Evolutionary conservation across 2,113 vertebrate genomes (phyloP).

Genomic region (Agapornis roseicollis): DNA sequence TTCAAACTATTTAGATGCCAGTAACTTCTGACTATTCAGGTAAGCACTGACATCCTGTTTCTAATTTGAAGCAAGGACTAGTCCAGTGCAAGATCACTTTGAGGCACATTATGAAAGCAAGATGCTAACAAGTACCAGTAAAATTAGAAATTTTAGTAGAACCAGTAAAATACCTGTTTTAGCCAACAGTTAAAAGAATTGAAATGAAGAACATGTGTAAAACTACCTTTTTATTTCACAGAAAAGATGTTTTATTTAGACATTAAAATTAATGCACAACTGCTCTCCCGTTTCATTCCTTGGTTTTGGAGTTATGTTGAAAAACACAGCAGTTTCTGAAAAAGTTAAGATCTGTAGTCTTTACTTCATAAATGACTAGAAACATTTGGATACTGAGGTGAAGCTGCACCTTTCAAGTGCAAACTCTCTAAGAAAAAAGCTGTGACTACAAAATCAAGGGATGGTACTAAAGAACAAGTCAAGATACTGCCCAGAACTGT

Average conservation of each 20-base stretch:
- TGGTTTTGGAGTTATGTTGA: conserved; percentile 66
- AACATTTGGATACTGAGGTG: neutral
- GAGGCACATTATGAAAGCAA: neutral
- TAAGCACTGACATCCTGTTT: neutral
- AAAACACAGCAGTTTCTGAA: neutral
- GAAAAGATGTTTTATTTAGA: neutral
- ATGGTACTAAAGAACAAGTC: neutral
- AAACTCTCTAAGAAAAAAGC: neutral
- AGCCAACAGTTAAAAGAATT: conserved; percentile 49
- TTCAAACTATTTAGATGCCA: neutral
- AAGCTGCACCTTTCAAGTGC: neutral
- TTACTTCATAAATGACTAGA: neutral
- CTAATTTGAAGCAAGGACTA: neutral
- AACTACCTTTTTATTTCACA: conserved; percentile 3
- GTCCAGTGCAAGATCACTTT: neutral
- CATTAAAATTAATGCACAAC: conserved; percentile 1
- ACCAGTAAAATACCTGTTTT: conserved; percentile 78
- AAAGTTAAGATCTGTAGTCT: neutral
- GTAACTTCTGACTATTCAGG: neutral
- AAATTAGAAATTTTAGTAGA: conserved; percentile 17
- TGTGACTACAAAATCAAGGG: neutral
- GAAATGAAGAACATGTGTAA: neutral
- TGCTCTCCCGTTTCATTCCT: conserved; percentile 53
- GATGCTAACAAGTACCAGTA: neutral
- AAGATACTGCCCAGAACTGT: neutral